These are phyloP conservation scores for Orchesella cincta DNA, from an alignment of 1,140 invertebrate species.

Conservation along the genomic window DNA sequence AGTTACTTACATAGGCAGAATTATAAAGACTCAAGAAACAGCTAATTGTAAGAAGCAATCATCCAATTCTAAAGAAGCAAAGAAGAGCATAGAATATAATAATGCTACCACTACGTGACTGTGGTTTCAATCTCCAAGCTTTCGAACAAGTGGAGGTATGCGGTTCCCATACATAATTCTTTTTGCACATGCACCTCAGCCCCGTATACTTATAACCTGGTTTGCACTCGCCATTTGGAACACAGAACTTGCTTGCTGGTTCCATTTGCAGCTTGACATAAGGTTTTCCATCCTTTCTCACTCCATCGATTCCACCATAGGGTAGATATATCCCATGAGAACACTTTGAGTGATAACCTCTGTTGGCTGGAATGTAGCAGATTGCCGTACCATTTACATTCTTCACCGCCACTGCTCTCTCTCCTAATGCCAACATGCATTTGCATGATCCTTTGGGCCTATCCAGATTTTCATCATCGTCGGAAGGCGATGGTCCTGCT, in stretches of 20 bases:
- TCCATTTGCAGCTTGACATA: neutral
- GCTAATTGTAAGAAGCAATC: too few species aligned
- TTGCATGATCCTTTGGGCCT: neutral
- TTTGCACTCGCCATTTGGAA: neutral
- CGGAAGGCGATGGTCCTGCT: too few species aligned
- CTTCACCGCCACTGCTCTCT: neutral
- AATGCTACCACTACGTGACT: too few species aligned
- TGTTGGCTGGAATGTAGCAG: slow-evolving; percentile 19
- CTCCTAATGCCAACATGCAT: slow-evolving; percentile 14
- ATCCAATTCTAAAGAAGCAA: too few species aligned
- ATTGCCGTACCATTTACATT: neutral
- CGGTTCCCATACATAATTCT: neutral
- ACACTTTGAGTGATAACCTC: neutral
- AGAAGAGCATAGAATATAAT: too few species aligned
- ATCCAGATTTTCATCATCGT: too few species aligned
- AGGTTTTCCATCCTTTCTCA: neutral
- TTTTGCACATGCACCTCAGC: neutral
- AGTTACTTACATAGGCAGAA: too few species aligned
- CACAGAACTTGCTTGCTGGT: slow-evolving; percentile 7
- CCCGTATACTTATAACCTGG: neutral
- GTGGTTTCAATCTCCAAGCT: too few species aligned
- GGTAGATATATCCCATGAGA: neutral
- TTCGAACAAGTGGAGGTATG: neutral
- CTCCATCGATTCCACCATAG: neutral
- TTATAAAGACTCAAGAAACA: too few species aligned